phyloP scores from a whole-genome alignment of 1,140 invertebrate genomes.

The Pemphigus obesinymphae region DNA sequence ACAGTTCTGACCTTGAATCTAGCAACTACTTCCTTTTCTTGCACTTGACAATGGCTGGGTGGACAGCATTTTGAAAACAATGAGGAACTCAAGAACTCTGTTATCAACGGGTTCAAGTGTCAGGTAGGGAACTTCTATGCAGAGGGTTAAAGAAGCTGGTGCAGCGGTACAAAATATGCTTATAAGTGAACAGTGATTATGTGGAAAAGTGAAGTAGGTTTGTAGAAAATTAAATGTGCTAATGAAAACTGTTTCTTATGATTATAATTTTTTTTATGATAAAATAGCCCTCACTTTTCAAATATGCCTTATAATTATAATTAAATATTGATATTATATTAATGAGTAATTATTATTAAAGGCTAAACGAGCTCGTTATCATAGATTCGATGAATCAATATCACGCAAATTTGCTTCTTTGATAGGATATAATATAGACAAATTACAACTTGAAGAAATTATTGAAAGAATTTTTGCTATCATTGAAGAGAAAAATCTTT shows the following conservation, averaged over 20 bases:
- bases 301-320: too few species aligned
- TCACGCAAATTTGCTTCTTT: too few species aligned
- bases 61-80: background rate
- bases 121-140: background rate
- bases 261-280: background rate
- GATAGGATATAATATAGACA: too few species aligned
- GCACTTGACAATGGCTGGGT: background rate
- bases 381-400: too few species aligned
- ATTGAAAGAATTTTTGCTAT: too few species aligned
- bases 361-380: too few species aligned
- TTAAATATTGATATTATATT: too few species aligned
- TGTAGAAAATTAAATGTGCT: background rate
- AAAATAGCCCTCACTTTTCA: background rate
- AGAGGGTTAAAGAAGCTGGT: background rate
- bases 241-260: background rate
- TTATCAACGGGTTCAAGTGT: too few species aligned
- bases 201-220: background rate
- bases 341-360: too few species aligned
- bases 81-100: background rate
- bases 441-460: too few species aligned
- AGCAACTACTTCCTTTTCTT: background rate
- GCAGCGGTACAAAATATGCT: background rate
- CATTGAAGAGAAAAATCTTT: too few species aligned
- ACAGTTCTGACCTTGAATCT: background rate
- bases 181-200: background rate